Base-by-base conservation (phyloP, 2,888 invertebrate species). In the Sipha maydis region DNA sequence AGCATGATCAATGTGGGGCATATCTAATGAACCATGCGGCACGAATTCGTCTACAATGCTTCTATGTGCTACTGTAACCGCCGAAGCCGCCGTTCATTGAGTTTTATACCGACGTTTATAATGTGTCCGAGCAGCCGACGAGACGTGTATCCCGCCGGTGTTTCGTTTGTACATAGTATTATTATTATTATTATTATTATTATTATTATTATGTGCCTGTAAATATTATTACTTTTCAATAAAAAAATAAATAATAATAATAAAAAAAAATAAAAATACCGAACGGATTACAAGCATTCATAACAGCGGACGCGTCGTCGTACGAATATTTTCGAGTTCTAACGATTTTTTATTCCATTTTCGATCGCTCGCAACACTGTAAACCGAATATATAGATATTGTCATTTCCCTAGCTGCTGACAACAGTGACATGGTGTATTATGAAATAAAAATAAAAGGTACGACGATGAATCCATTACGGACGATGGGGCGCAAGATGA, bases 21-120 rank as follows among this genome's bases (percentile, higher is more conserved):
- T 89, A 89, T 88, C 90, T 89, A 90, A 90, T 90, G 90, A 89
- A 90, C 89, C 90, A 89, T 90, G 90, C 90, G 90, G 89, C 89
- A 90, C 90, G 86, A 90, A 90, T 90, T 89, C 85, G 34, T 82
- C 82, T 61, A 75, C 80, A 82, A 88, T 82, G 75, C 88, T 41
- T 86, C 73, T 56, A 85, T 28, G 28, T 17, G 71, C 82, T 17
- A 41, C 48, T 11, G 80, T 48, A 21, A 67, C 85, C 38, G n/a
- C 48, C 48, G 77, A 77, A 34, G n/a, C 88, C 41, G 88, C 19
- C 82, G 88, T 88, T 88, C 88, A 88, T 88, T 88, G 88, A 88
- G 82, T 88, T 88, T 88, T 76, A 82, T 82, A 88, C 88, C 82
- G 67, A 85, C 84, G 76, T 67, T 67, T 67, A 67, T 67, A 67